phyloP scores from a whole-genome alignment of 2,797 vertebrate genomes.

The Mormyrus hasselquistii region DNA sequence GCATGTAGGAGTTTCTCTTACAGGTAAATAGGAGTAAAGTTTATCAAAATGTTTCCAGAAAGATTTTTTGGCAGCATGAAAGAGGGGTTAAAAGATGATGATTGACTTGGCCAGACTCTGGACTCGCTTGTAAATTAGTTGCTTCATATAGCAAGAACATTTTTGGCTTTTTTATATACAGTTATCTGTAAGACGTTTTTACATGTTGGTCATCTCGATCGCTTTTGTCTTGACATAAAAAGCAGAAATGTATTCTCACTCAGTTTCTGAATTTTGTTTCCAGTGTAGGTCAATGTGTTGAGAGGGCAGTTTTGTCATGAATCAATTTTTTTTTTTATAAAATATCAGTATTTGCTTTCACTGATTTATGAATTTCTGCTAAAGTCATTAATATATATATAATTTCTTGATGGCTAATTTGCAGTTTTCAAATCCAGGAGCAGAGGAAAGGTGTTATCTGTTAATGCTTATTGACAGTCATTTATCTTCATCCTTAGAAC shows the following conservation, averaged over 20 bases:
- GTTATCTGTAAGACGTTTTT: conserved; percentile 70
- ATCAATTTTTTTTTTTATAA: background rate
- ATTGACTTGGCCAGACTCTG: conserved; percentile 51
- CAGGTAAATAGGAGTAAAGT: conserved; percentile 50
- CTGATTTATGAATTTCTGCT: conserved; percentile 14
- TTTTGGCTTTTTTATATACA: conserved; percentile 68
- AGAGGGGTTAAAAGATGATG: conserved; percentile 28
- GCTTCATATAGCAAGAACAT: conserved; percentile 60
- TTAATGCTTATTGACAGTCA: conserved; percentile 17
- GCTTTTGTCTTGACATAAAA: conserved; percentile 71
- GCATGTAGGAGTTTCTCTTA: conserved; percentile 42
- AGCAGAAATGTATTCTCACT: conserved; percentile 62
- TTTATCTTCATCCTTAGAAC: background rate
- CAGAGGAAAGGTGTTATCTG: background rate
- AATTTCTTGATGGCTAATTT: background rate
- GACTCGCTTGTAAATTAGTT: conserved; percentile 70
- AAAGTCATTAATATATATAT: conserved; percentile 8
- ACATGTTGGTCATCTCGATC: conserved; percentile 71
- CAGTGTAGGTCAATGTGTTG: background rate
- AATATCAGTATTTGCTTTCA: conserved; percentile 12
- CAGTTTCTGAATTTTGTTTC: conserved; percentile 24
- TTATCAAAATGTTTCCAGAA: conserved; percentile 34
- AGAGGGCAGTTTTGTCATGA: conserved; percentile 12
- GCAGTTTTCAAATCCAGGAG: background rate
- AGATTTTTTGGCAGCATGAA: conserved; percentile 37